A percentile compares a stretch with the other conserved stretches of the same genome.
phyloP scores from a whole-genome alignment of 1,140 invertebrate genomes.

The Zaprionus inermis region DNA sequence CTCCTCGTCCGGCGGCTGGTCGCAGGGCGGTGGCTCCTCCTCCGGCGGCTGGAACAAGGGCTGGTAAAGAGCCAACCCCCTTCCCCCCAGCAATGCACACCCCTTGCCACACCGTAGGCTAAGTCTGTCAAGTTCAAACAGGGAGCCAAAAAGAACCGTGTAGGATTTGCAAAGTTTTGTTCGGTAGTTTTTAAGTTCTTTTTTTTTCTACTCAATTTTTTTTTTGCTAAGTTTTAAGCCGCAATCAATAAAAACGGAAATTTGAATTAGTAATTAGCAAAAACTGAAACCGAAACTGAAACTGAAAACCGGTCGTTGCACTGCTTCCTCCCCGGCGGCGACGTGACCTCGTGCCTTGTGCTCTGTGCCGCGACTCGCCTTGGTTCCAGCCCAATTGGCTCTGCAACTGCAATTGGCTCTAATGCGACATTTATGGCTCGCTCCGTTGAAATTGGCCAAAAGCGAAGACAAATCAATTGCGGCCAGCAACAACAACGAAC shows the following conservation, averaged over 20 bases:
- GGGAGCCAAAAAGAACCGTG: constrained; percentile 51
- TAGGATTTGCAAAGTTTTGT: constrained; percentile 32
- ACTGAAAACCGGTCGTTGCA: constrained; percentile 23
- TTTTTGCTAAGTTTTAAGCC: constrained; percentile 55
- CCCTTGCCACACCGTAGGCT: not conserved
- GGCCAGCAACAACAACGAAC: not conserved
- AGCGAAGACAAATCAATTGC: constrained; percentile 41
- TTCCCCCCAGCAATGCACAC: no score
- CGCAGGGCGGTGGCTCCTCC: constrained; percentile 27
- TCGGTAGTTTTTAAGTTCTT: constrained; percentile 41
- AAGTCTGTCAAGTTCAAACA: constrained; percentile 44
- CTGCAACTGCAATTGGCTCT: constrained; percentile 26
- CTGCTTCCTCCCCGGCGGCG: constrained; percentile 24
- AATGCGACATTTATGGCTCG: constrained; percentile 49
- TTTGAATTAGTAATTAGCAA: constrained; percentile 52
- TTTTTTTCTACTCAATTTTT: constrained; percentile 26
- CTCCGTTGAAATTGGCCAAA: constrained; percentile 15
- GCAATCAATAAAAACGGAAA: constrained; percentile 54
- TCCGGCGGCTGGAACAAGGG: constrained; percentile 69
- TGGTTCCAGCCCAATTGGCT: constrained; percentile 17
- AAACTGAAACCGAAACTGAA: not conserved
- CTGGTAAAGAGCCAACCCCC: constrained; percentile 46
- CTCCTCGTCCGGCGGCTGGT: constrained; percentile 43
- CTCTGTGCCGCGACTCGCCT: not conserved
- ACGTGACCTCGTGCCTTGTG: constrained; percentile 27